These are phyloP conservation scores for Grallaria varia DNA, from an alignment of 2,113 vertebrate genomes.

Conservation along the genomic window DNA sequence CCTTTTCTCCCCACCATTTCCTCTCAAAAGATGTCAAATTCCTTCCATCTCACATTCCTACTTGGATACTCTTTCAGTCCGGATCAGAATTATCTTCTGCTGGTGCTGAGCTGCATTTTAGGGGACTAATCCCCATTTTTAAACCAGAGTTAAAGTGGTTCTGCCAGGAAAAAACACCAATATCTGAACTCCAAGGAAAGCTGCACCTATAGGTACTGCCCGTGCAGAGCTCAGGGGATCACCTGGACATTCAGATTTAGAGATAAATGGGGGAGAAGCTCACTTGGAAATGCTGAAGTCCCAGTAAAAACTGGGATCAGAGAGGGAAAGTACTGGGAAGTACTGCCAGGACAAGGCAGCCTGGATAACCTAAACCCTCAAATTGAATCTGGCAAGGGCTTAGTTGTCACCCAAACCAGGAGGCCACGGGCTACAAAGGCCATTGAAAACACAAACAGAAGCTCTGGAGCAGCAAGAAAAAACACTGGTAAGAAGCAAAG, in stretches of 20 bases:
- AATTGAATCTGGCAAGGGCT: neutral
- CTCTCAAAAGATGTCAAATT: neutral
- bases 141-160: neutral
- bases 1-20: neutral
- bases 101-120: neutral
- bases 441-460: neutral
- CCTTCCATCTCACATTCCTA: neutral
- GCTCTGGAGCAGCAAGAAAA: neutral
- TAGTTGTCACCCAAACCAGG: neutral
- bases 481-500: neutral
- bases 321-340: no score
- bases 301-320: neutral
- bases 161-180: neutral
- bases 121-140: neutral
- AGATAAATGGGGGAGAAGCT: neutral
- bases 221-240: no score
- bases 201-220: no score
- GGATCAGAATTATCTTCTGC: neutral
- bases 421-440: neutral
- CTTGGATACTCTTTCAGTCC: neutral
- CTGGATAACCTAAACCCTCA: neutral
- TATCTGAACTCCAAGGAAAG: no score
- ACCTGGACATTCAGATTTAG: neutral
- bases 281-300: neutral
- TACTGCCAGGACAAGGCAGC: neutral